Percentiles rank a stretch among this genome's conserved stretches.
Conservation (phyloP, 2,888 invertebrate genomes). For the Pristionchus japonicus region DNA sequence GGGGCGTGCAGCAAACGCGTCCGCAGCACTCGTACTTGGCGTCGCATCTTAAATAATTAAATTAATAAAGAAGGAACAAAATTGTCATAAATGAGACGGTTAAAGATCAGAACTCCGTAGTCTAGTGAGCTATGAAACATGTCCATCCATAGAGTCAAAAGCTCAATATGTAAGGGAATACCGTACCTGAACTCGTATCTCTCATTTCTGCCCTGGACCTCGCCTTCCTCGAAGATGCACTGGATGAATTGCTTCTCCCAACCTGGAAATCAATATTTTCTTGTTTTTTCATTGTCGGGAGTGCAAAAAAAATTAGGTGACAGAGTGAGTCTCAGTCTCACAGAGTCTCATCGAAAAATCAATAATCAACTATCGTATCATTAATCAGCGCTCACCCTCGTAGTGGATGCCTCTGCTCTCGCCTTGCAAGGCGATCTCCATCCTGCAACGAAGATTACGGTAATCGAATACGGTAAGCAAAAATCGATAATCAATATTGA, state of each 20-base stretch:
- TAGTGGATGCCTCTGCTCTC: conserved; percentile 72
- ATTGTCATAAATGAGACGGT: no score
- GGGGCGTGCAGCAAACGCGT: conserved; percentile 70
- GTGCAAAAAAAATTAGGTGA: no score
- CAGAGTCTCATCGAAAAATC: not conserved
- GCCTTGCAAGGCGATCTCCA: conserved; percentile 71
- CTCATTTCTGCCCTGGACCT: conserved; percentile 71
- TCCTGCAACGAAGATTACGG: conserved; percentile 49
- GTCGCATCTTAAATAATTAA: conserved; percentile 65
- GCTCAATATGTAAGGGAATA: no score
- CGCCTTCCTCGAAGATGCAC: conserved; percentile 73
- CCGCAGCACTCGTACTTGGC: conserved; percentile 72
- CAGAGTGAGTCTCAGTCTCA: no score
- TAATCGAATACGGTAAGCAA: not conserved
- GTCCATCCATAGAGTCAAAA: no score
- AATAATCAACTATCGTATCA: not conserved
- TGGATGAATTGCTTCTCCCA: conserved; percentile 59
- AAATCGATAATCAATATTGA: conserved; percentile 4
- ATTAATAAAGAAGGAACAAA: no score
- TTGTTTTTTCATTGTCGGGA: not conserved
- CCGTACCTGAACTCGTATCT: conserved; percentile 71
- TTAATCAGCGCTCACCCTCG: conserved; percentile 57
- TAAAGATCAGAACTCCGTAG: no score
- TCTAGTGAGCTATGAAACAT: no score
- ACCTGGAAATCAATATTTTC: not conserved